A percentile compares a stretch with the other conserved stretches of the same genome.
Conservation (phyloP, 2,888 invertebrate genomes). For the Argyresthia goedartella region DNA sequence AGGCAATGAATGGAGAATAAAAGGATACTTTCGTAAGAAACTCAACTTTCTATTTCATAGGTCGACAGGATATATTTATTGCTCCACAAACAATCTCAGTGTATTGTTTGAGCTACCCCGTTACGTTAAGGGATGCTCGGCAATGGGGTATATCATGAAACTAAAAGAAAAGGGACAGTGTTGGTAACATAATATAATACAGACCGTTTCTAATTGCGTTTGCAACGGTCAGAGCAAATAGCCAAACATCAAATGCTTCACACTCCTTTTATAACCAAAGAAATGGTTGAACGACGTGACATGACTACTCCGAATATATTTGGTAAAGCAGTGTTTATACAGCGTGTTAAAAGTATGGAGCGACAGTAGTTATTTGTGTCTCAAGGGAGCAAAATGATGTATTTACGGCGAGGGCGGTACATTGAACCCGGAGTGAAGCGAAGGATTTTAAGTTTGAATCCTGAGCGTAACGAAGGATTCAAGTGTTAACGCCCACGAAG, state of each 20-base stretch:
- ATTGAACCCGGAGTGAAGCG: too few relatives aligned
- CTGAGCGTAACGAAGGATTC: too few relatives aligned
- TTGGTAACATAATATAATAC: slow-evolving; percentile 1
- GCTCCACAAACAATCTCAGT: background rate
- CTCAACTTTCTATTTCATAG: slow-evolving; percentile 29
- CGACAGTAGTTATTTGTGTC: too few relatives aligned
- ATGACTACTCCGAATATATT: too few relatives aligned
- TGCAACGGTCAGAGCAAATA: background rate
- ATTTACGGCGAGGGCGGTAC: too few relatives aligned
- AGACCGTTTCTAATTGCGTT: slow-evolving; percentile 4
- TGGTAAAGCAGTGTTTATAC: too few relatives aligned
- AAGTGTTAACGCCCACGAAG: too few relatives aligned
- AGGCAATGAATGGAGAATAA: slow-evolving; percentile 6
- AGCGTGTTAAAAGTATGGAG: too few relatives aligned
- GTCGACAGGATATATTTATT: slow-evolving; percentile 1
- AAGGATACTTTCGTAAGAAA: slow-evolving; percentile 28
- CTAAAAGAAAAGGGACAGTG: background rate
- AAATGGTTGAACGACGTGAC: too few relatives aligned
- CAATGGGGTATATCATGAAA: background rate
- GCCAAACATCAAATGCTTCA: slow-evolving; percentile 3
- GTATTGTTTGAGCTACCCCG: background rate
- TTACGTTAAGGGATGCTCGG: background rate
- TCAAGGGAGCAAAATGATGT: too few relatives aligned
- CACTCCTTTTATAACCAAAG: slow-evolving; percentile 8
- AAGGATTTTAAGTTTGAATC: too few relatives aligned